A percentile compares a stretch with the other conserved stretches of the same genome.
These are phyloP conservation scores for Pogona vitticeps DNA, from an alignment of 2,113 vertebrate species.

Conservation along the genomic window DNA sequence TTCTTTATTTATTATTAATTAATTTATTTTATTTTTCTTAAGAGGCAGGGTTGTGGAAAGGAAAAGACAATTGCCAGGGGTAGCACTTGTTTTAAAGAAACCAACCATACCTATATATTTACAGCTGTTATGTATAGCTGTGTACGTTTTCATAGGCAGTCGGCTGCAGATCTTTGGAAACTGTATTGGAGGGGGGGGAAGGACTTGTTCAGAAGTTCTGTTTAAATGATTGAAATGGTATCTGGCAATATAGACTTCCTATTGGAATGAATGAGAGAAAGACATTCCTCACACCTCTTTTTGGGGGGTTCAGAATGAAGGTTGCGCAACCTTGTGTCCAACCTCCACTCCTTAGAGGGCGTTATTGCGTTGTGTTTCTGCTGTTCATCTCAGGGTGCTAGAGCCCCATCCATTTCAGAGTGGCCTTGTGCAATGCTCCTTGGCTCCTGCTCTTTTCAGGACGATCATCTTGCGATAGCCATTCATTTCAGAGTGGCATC, in stretches of 20 bases:
- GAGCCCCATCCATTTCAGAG: neutral
- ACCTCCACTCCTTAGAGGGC: neutral
- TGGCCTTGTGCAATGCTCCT: neutral
- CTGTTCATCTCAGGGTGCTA: neutral
- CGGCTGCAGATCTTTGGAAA: neutral
- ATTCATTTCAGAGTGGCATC: neutral
- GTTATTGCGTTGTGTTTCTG: neutral
- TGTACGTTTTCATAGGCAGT: too few relatives aligned
- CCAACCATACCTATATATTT: neutral
- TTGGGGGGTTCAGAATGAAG: too few relatives aligned
- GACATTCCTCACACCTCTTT: too few relatives aligned
- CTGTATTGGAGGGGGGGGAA: too few relatives aligned
- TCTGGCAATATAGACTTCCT: neutral
- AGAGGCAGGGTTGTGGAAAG: neutral
- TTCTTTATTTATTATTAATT: neutral
- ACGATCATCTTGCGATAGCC: rapidly evolving
- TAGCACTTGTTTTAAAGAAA: slow-evolving; percentile 10
- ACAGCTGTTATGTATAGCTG: neutral
- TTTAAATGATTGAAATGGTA: neutral
- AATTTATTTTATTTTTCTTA: slow-evolving; percentile 1
- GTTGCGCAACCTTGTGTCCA: too few relatives aligned
- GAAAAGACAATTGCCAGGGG: neutral
- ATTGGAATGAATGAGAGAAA: neutral
- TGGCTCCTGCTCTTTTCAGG: neutral
- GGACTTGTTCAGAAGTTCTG: neutral